A percentile compares a stretch with the other conserved stretches of the same genome.
phyloP scores from a whole-genome alignment of 2,888 invertebrate species.

The Heteropelma amictum region DNA sequence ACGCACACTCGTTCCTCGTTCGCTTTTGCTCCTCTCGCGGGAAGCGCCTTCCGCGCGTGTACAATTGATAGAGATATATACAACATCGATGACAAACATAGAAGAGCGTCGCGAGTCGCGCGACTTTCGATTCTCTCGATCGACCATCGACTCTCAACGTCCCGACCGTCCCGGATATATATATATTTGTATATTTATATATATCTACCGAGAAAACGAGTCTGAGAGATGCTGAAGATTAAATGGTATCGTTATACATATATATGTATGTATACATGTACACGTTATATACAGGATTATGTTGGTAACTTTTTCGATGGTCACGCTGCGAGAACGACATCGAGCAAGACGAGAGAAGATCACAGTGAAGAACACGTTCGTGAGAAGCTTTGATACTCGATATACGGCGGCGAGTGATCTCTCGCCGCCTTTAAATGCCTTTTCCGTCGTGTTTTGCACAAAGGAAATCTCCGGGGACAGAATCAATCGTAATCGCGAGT shows the following conservation, averaged over 20 bases:
- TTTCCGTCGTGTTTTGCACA: background rate
- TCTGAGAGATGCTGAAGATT: constrained; percentile 39
- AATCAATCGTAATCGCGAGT: constrained; percentile 5
- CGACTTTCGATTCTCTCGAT: constrained; percentile 5
- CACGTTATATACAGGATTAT: too few species aligned
- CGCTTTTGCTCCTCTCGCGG: constrained; percentile 44
- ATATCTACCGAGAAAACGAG: constrained; percentile 24
- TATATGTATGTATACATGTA: too few species aligned
- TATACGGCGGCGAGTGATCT: constrained; percentile 39
- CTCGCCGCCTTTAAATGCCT: constrained; percentile 5
- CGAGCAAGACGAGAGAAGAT: constrained; percentile 9
- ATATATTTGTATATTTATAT: too few species aligned
- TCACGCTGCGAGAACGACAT: constrained; percentile 18
- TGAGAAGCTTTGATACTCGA: constrained; percentile 41
- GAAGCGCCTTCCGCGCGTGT: constrained; percentile 33
- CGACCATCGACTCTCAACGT: background rate
- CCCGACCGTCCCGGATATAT: background rate
- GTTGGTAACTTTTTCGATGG: constrained; percentile 31
- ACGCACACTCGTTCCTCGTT: constrained; percentile 48
- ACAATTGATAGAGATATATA: background rate
- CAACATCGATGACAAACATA: background rate
- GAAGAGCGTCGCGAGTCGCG: background rate
- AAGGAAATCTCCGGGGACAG: too few species aligned
- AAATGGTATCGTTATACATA: constrained; percentile 51
- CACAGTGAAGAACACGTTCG: background rate